Conservation (phyloP, 2,888 invertebrate species). For the Gymnoscelis rufifasciata region DNA sequence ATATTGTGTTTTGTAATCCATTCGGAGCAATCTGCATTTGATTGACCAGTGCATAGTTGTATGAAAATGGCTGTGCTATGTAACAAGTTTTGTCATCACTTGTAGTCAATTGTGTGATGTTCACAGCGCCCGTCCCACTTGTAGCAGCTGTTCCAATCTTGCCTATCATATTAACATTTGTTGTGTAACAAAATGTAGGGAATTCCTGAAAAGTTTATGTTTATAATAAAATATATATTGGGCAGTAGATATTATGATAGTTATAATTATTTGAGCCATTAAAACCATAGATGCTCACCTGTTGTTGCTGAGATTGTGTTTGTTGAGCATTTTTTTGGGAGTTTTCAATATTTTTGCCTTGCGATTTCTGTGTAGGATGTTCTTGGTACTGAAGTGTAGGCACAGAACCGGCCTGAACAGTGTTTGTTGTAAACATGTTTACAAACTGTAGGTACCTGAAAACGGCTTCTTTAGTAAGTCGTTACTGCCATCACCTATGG, state of each 20-base stretch:
- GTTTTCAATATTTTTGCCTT: conserved; percentile 81
- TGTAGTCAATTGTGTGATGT: conserved; percentile 83
- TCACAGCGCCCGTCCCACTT: conserved; percentile 76
- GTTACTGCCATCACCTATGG: conserved; percentile 32
- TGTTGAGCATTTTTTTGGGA: conserved; percentile 79
- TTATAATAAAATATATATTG: too few relatives aligned
- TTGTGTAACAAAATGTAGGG: conserved; percentile 85
- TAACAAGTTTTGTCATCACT: conserved; percentile 85
- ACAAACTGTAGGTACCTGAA: conserved; percentile 26
- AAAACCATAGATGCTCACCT: conserved; percentile 28
- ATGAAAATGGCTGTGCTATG: conserved; percentile 86
- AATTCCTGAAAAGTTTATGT: conserved; percentile 67
- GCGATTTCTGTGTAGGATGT: conserved; percentile 79
- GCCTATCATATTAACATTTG: conserved; percentile 84
- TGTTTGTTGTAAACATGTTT: conserved; percentile 80
- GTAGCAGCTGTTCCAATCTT: conserved; percentile 75
- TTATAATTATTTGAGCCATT: too few relatives aligned
- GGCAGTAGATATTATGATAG: too few relatives aligned
- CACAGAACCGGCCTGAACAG: conserved; percentile 80
- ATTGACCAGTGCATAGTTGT: conserved; percentile 91
- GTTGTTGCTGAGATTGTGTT: conserved; percentile 48
- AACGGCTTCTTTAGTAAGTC: conserved; percentile 24
- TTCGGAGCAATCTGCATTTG: conserved; percentile 89
- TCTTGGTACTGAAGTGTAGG: conserved; percentile 84
- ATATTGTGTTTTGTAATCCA: conserved; percentile 84